phyloP scores from a whole-genome alignment of 1,140 invertebrate genomes.

The Micrasema longulum region DNA sequence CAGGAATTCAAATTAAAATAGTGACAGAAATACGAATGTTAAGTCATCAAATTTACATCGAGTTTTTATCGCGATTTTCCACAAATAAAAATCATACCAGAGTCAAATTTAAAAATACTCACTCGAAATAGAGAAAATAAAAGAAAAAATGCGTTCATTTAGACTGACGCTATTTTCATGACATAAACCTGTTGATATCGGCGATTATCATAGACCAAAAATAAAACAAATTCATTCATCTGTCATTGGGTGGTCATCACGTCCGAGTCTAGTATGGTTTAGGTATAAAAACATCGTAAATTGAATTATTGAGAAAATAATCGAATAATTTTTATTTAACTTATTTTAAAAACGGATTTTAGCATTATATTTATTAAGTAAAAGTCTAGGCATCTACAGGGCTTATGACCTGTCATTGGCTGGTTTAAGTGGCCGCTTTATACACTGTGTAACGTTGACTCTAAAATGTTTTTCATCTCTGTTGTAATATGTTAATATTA shows the following conservation, averaged over 20 bases:
- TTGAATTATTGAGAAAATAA: too few species aligned
- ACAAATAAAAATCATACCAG: neutral
- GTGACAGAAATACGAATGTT: conserved; percentile 23
- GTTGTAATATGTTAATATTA: too few species aligned
- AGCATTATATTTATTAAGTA: too few species aligned
- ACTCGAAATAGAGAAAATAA: conserved; percentile 2
- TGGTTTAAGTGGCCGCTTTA: too few species aligned
- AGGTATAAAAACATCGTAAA: neutral
- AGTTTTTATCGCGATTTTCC: conserved; percentile 18
- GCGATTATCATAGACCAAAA: conserved; percentile 10
- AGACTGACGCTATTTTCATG: conserved; percentile 14
- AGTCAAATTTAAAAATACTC: conserved; percentile 15
- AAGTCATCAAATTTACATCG: conserved; percentile 20
- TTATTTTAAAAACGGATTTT: too few species aligned
- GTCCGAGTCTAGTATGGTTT: conserved; percentile 4
- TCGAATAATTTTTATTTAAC: too few species aligned
- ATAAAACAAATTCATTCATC: neutral
- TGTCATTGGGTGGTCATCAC: neutral
- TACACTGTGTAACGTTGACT: too few species aligned
- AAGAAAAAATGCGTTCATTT: conserved; percentile 19
- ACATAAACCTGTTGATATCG: neutral
- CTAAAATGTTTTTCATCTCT: too few species aligned
- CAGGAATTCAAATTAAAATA: conserved; percentile 22
- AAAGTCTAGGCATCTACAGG: too few species aligned
- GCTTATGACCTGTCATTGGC: too few species aligned